A percentile compares a stretch with the other conserved stretches of the same genome.
Conservation (phyloP, 2,888 invertebrate genomes). For the Diplazon laetatorius region DNA sequence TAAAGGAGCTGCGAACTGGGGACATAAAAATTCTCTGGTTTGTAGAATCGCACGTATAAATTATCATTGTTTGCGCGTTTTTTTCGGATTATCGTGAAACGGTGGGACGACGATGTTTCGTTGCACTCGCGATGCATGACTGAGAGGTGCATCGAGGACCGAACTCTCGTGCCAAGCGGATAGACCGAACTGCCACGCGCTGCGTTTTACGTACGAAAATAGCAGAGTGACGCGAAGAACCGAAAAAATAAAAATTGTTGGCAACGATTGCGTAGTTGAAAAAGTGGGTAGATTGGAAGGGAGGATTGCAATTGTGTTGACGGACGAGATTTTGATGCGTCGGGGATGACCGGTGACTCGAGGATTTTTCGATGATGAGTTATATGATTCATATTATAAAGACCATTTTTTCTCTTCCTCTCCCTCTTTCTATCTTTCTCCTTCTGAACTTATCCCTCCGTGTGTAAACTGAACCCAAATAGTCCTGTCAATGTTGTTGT, state of each 20-base stretch:
- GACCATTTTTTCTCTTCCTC: not conserved
- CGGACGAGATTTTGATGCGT: not conserved
- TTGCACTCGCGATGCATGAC: not conserved
- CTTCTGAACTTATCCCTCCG: no score
- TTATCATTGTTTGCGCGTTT: not conserved
- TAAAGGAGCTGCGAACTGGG: no score
- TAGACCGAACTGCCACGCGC: constrained; percentile 13
- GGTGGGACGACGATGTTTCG: no score
- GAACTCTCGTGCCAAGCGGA: not conserved
- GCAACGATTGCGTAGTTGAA: constrained; percentile 36
- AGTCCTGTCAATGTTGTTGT: no score
- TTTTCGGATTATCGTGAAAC: not conserved
- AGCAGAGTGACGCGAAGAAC: constrained; percentile 32
- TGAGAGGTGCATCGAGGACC: constrained; percentile 2
- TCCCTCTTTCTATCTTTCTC: no score
- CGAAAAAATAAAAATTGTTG: constrained; percentile 20
- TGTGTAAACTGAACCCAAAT: no score
- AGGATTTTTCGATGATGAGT: not conserved
- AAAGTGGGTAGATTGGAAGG: not conserved
- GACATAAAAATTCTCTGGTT: constrained; percentile 1
- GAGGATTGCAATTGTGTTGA: not conserved
- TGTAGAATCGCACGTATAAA: no score
- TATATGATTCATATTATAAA: not conserved
- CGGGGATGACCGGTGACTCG: not conserved
- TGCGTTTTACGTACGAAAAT: constrained; percentile 31